Conservation (phyloP, 2,797 vertebrate genomes). For the Xiphophorus birchmanni region DNA sequence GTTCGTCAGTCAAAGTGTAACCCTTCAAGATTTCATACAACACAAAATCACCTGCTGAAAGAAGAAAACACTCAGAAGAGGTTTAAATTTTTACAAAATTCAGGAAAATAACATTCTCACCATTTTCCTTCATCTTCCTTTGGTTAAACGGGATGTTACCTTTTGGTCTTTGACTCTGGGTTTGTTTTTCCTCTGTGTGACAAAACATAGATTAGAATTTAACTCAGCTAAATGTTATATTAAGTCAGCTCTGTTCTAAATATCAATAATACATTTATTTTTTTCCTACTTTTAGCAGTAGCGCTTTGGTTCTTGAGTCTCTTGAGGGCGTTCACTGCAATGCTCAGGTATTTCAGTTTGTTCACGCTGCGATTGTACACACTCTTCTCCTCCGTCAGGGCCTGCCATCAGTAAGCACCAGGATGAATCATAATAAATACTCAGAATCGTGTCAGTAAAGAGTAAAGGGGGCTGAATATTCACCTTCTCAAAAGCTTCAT, state of each 20-base stretch:
- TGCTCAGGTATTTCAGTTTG: constrained; percentile 86
- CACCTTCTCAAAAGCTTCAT: constrained; percentile 88
- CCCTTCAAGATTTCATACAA: constrained; percentile 82
- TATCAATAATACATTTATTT: rapidly evolving
- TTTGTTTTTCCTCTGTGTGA: constrained; percentile 65
- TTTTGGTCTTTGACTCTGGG: constrained; percentile 59
- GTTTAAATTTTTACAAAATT: constrained; percentile 7
- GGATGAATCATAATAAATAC: background rate
- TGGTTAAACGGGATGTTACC: constrained; percentile 76
- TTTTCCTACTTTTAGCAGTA: constrained; percentile 68
- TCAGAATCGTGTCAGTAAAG: background rate
- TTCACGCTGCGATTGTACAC: constrained; percentile 84
- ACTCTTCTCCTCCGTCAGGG: constrained; percentile 81
- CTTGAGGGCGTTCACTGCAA: constrained; percentile 85
- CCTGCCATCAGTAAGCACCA: constrained; percentile 62
- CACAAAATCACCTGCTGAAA: constrained; percentile 57
- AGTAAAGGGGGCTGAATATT: background rate
- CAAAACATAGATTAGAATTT: background rate
- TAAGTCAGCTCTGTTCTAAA: background rate
- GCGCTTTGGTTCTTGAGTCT: constrained; percentile 81
- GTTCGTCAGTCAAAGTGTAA: constrained; percentile 81
- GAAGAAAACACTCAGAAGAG: background rate
- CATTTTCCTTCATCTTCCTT: constrained; percentile 59
- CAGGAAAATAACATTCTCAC: constrained; percentile 52
- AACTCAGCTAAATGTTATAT: background rate